Conservation (phyloP, 1,140 invertebrate species). For the Neelides sp. region DNA sequence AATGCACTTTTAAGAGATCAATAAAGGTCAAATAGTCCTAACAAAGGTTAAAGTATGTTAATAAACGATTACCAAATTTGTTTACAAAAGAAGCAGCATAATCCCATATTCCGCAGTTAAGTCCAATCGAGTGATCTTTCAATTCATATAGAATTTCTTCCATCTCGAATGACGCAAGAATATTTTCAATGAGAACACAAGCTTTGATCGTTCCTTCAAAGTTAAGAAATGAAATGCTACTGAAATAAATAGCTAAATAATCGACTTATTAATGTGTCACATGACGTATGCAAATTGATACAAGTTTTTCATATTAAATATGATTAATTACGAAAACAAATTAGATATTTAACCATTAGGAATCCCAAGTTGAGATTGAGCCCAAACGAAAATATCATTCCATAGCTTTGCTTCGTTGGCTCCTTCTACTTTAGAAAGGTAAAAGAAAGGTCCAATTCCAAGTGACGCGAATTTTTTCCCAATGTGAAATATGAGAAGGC, state of each 20-base stretch:
- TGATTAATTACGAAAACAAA: not conserved
- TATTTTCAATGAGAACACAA: slow-evolving; percentile 59
- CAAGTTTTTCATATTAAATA: not conserved
- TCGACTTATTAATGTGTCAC: too few species aligned
- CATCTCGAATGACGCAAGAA: slow-evolving; percentile 53
- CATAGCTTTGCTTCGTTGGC: slow-evolving; percentile 50
- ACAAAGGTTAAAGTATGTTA: not conserved
- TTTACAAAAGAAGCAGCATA: slow-evolving; percentile 57
- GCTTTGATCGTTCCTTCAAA: slow-evolving; percentile 50
- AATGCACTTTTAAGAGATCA: too few species aligned
- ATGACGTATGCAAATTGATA: not conserved
- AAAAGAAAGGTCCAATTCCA: slow-evolving; percentile 50
- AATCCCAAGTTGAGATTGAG: slow-evolving; percentile 44
- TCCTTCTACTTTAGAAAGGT: slow-evolving; percentile 55
- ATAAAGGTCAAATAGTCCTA: not conserved
- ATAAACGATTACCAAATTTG: slow-evolving; percentile 44
- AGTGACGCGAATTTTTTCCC: slow-evolving; percentile 41
- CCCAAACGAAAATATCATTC: slow-evolving; percentile 60
- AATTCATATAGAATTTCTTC: slow-evolving; percentile 56
- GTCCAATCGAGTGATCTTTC: slow-evolving; percentile 51
- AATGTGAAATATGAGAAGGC: slow-evolving; percentile 53
- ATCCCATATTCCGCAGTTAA: slow-evolving; percentile 66
- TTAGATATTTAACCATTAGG: slow-evolving; percentile 36
- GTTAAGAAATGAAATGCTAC: not conserved
- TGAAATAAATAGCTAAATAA: too few species aligned